Conservation (phyloP, 2,888 invertebrate species). For the Acrocyrtus sp. region DNA sequence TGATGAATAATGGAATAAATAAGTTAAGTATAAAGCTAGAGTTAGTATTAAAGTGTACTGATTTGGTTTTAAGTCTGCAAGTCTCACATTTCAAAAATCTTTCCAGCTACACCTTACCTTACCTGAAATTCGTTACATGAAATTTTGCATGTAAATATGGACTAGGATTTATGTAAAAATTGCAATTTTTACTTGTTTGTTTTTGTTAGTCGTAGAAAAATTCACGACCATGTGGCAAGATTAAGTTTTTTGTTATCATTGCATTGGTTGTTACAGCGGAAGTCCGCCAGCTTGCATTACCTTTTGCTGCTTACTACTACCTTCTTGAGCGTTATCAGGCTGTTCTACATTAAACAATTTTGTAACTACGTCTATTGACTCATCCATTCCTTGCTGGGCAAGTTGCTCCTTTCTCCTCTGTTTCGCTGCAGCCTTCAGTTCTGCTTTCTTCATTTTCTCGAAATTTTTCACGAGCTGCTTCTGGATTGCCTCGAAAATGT, state of each 20-base stretch:
- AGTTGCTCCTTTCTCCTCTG: slow-evolving; percentile 56
- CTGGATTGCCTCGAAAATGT: slow-evolving; percentile 55
- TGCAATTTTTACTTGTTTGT: no score
- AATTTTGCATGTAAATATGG: slow-evolving; percentile 44
- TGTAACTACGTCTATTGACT: slow-evolving; percentile 53
- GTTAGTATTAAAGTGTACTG: no score
- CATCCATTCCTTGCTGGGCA: slow-evolving; percentile 56
- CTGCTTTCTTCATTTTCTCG: slow-evolving; percentile 56
- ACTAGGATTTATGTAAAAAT: slow-evolving; percentile 40
- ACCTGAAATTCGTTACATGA: no score
- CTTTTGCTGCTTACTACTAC: neutral
- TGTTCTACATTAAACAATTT: slow-evolving; percentile 55
- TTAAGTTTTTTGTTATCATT: neutral
- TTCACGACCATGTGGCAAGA: no score
- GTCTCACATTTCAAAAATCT: no score
- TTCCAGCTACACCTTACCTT: no score
- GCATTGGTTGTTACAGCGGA: slow-evolving; percentile 16
- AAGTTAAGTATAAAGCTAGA: no score
- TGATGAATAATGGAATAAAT: no score
- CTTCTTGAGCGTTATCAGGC: neutral
- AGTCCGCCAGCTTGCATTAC: slow-evolving; percentile 16
- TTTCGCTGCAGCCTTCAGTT: slow-evolving; percentile 54
- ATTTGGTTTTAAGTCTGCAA: no score
- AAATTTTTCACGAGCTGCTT: slow-evolving; percentile 53
- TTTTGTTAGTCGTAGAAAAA: no score